phyloP scores from a whole-genome alignment of 2,888 invertebrate species.

The Steinernema hermaphroditum region DNA sequence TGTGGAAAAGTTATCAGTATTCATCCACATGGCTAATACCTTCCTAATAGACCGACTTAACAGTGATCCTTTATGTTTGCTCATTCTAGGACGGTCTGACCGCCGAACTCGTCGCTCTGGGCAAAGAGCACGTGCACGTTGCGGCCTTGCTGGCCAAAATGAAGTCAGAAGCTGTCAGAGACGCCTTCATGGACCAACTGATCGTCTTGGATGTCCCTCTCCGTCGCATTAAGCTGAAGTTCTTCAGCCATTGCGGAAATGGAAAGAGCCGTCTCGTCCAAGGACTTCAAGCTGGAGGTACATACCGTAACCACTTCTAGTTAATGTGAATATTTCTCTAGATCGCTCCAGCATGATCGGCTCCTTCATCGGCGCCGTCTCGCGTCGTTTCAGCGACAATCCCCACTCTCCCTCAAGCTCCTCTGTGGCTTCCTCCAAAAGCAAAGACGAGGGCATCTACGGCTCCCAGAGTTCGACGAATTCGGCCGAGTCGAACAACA shows the following conservation, averaged over 20 bases:
- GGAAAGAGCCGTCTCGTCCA: constrained; percentile 77
- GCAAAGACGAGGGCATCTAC: constrained; percentile 59
- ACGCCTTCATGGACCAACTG: constrained; percentile 74
- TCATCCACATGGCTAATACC: too few relatives aligned
- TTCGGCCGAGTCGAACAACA: constrained; percentile 40
- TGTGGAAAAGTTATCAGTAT: too few relatives aligned
- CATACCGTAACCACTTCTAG: not conserved
- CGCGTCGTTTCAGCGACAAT: constrained; percentile 60
- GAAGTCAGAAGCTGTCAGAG: constrained; percentile 70
- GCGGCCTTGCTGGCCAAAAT: constrained; percentile 75
- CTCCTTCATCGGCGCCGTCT: constrained; percentile 60
- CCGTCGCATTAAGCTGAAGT: constrained; percentile 74
- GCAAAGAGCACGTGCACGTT: constrained; percentile 76
- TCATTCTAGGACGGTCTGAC: constrained; percentile 73
- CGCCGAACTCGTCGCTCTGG: constrained; percentile 79
- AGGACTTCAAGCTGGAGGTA: constrained; percentile 71
- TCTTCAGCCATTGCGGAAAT: constrained; percentile 76
- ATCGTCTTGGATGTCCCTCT: constrained; percentile 63
- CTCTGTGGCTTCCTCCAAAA: constrained; percentile 21
- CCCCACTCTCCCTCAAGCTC: constrained; percentile 32
- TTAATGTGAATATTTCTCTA: too few relatives aligned
- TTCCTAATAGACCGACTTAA: too few relatives aligned
- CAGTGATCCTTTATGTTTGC: too few relatives aligned
- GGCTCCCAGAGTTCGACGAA: constrained; percentile 56
- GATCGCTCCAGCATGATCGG: constrained; percentile 40